Evolutionary conservation across 2,113 vertebrate species (phyloP).

Genomic region (Loxodonta africana): DNA sequence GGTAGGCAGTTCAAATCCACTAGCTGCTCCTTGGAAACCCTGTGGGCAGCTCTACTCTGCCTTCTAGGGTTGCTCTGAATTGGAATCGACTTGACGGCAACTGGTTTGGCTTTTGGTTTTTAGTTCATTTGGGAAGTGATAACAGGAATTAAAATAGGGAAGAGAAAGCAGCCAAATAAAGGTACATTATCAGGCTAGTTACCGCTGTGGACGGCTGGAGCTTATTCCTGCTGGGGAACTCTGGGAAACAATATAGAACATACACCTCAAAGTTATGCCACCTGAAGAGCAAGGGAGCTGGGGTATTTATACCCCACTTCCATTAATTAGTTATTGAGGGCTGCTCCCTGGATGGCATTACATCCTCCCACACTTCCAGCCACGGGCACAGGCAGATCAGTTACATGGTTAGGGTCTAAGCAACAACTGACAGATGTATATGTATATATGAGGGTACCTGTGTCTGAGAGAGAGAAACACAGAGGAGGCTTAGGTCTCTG

Average conservation of each 20-base stretch:
- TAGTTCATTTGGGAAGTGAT: neutral
- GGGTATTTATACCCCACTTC: neutral
- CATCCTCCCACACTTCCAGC: no score
- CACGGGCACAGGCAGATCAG: neutral
- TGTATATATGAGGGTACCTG: neutral
- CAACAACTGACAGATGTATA: neutral
- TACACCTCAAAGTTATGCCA: neutral
- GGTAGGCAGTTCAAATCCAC: neutral
- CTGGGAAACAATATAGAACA: neutral
- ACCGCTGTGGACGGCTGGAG: neutral
- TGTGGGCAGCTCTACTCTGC: no score
- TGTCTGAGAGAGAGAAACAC: neutral
- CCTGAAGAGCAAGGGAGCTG: neutral
- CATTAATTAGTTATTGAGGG: neutral
- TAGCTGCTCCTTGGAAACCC: neutral
- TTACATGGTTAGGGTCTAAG: neutral
- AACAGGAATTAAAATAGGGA: neutral
- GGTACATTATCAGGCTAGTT: neutral
- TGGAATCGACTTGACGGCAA: neutral
- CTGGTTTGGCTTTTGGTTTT: neutral
- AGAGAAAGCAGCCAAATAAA: neutral
- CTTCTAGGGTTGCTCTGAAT: neutral
- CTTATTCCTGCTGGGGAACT: neutral
- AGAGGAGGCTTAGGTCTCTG: neutral
- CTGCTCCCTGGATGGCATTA: neutral